Conservation (phyloP, 64 coral and sea anemone species). For the Catalaphyllia jardinei region DNA sequence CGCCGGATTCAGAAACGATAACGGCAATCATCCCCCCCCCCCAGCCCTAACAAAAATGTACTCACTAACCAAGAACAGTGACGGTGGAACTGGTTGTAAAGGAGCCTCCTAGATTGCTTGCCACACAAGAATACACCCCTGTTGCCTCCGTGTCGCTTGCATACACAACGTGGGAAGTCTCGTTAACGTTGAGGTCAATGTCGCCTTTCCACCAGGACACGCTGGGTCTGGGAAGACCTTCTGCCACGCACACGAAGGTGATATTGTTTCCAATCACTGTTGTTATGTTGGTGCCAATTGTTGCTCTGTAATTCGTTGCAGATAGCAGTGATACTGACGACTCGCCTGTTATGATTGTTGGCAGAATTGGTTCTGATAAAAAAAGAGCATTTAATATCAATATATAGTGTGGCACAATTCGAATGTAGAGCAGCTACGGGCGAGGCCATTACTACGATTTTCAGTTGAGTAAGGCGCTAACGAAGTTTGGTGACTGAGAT, state of each 20-base stretch:
- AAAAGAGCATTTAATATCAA: no score
- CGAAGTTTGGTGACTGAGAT: not conserved
- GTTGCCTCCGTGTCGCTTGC: conserved; percentile 24
- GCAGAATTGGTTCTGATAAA: conserved; percentile 40
- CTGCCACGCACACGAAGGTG: conserved; percentile 51
- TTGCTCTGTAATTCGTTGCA: conserved; percentile 42
- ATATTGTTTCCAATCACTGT: conserved; percentile 53
- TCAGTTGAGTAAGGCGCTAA: not conserved
- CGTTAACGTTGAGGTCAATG: not conserved
- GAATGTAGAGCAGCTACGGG: no score
- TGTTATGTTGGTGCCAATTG: conserved; percentile 63
- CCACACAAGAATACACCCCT: conserved; percentile 64
- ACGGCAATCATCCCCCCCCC: not conserved
- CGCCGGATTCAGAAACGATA: not conserved
- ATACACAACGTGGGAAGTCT: not conserved
- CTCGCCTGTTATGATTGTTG: conserved; percentile 22
- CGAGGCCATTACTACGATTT: not conserved
- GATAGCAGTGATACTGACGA: conserved; percentile 2
- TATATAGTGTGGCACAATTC: no score
- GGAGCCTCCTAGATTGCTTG: conserved; percentile 47
- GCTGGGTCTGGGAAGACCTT: conserved; percentile 54
- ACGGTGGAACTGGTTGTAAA: conserved; percentile 41
- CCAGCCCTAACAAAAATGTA: no score
- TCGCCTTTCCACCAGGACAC: conserved; percentile 68
- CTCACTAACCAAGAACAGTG: conserved; percentile 58